These are phyloP conservation scores for Mycetomoellerius zeteki DNA, from an alignment of 1,140 invertebrate genomes.

Conservation along the genomic window DNA sequence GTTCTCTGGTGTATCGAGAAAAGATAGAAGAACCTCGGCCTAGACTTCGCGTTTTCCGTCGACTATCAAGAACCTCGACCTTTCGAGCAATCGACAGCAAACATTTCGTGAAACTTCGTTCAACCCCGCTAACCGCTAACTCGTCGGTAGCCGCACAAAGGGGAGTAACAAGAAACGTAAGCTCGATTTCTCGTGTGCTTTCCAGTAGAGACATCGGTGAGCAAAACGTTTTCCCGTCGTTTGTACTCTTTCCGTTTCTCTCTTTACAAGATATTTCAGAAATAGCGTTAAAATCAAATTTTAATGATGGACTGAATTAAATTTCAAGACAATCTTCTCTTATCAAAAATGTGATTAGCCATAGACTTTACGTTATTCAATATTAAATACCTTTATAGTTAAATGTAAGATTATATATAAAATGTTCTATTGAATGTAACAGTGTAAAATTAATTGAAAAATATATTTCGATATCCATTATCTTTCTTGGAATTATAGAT, in stretches of 20 bases:
- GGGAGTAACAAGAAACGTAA: slow-evolving; percentile 64
- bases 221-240: slow-evolving; percentile 28
- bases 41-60: slow-evolving; percentile 49
- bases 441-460: not conserved
- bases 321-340: not conserved
- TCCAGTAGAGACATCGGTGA: not conserved
- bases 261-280: not conserved
- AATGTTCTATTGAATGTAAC: not conserved
- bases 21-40: slow-evolving; percentile 15
- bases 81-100: slow-evolving; percentile 68
- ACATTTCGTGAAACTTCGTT: slow-evolving; percentile 63
- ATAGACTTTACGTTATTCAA: not conserved
- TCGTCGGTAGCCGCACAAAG: slow-evolving; percentile 51
- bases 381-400: slow-evolving; percentile 3
- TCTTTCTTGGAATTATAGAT: not conserved
- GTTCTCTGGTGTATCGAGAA: slow-evolving; percentile 6
- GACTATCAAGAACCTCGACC: slow-evolving; percentile 39
- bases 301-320: not conserved
- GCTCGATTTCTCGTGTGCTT: slow-evolving; percentile 72
- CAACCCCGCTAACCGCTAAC: slow-evolving; percentile 40
- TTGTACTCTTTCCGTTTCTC: not conserved
- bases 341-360: not conserved
- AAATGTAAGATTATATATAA: not conserved
- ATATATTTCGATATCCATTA: not conserved
- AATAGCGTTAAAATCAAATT: slow-evolving; percentile 12